Evolutionary conservation across 2,888 invertebrate species (phyloP).

Genomic region (Stegophylla sp.): DNA sequence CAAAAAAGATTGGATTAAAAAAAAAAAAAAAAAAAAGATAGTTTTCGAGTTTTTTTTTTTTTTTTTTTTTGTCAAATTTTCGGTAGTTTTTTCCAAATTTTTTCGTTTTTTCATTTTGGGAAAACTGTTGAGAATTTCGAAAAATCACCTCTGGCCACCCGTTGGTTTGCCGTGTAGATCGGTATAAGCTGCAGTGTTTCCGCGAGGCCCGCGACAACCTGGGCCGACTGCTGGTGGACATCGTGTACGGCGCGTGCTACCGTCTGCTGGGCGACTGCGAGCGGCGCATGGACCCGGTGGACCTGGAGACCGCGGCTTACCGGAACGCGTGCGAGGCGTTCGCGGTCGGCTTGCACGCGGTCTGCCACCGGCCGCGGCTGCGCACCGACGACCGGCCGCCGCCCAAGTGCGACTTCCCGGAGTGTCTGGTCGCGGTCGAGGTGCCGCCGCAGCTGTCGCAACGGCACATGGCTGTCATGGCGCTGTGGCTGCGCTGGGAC

Average conservation of each 20-base stretch:
- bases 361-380: constrained; percentile 66
- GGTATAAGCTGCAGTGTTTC: constrained; percentile 61
- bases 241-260: constrained; percentile 67
- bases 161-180: background rate
- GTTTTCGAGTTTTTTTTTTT: too few relatives aligned
- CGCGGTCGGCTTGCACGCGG: constrained; percentile 63
- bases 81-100: too few relatives aligned
- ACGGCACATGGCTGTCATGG: constrained; percentile 69
- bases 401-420: constrained; percentile 68
- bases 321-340: constrained; percentile 66
- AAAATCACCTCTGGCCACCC: too few relatives aligned
- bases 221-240: constrained; percentile 65
- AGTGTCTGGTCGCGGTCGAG: constrained; percentile 68
- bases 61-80: too few relatives aligned
- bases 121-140: too few relatives aligned
- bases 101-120: too few relatives aligned
- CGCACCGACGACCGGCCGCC: constrained; percentile 66
- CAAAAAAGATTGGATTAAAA: too few relatives aligned
- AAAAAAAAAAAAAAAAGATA: too few relatives aligned
- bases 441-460: constrained; percentile 70
- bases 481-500: constrained; percentile 70
- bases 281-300: constrained; percentile 66
- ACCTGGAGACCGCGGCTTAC: constrained; percentile 67
- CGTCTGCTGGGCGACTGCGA: constrained; percentile 67
- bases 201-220: constrained; percentile 62